Base-by-base conservation (phyloP, 2,888 invertebrate species). In the Bimastos eiseni region DNA sequence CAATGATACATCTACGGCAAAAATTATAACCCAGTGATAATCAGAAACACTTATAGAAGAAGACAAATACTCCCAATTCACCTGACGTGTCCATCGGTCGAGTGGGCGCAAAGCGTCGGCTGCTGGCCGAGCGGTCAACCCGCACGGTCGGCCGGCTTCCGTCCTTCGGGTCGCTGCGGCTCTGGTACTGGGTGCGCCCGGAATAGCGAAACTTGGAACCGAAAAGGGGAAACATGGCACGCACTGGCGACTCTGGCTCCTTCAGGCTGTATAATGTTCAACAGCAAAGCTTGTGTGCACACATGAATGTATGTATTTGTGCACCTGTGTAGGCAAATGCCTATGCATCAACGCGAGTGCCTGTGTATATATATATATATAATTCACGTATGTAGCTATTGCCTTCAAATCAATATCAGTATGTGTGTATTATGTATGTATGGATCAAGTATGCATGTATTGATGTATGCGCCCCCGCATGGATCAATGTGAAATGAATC, bases 181-280 rank as follows among this genome's bases (percentile, higher is more conserved):
- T 97, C 96, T 99, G 99, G 96, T 98, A 98, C 96, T 98, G 98
- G 93, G 99, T 99, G 95, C 99, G 97, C 3, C 99, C 99, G 90
- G 98, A 98, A 96, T 98, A 99, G 90, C 99, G 97, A 96, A 98
- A 99, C 94, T 98, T 97, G 30, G 98, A 98, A 34, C 95, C 95
- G 92, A 95, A 95, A 49, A 94, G 93, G 88, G 95, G 94, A 92
- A 95, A 94, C 93, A 96, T 94, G 33, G 83, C 90, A 44, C 89
- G 89, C 89, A 93, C 96, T 90, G 97, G 96, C 91, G 97, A 97
- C 91, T 97, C 97, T 97, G 97, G 97, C 91, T 97, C 97, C 97
- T 97, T 98, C 95, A 98, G 96, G 93, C 98, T 97, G 96, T 2
- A 33, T 33, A 84, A 49, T n/a, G n/a, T n/a, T 17, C 49, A 49